phyloP scores from a whole-genome alignment of 2,113 vertebrate species.

The Leptobrachium leishanense region DNA sequence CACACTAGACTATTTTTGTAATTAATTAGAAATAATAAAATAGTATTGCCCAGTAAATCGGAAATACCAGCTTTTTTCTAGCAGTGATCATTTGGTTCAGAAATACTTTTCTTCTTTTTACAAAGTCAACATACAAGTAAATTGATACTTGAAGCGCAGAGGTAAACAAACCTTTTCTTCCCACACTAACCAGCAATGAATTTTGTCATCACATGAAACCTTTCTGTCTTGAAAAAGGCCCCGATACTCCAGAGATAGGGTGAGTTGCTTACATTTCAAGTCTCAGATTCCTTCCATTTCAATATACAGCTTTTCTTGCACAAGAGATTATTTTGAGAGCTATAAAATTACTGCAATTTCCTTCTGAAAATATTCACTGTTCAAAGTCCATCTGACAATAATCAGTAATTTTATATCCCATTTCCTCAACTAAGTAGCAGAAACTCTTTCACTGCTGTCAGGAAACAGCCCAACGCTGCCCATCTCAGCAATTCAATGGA shows the following conservation, averaged over 20 bases:
- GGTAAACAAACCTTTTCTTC: neutral
- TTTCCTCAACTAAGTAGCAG: slow-evolving; percentile 3
- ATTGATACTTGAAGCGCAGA: neutral
- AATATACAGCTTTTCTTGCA: neutral
- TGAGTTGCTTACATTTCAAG: neutral
- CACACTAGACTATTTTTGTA: too few relatives aligned
- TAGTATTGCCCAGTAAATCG: neutral
- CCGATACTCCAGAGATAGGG: neutral
- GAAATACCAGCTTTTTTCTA: neutral
- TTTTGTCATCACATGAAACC: neutral
- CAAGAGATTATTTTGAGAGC: neutral
- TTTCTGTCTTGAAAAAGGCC: neutral
- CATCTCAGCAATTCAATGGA: neutral
- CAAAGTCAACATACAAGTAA: neutral
- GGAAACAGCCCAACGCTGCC: neutral
- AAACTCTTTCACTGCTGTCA: neutral
- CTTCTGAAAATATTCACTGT: slow-evolving; percentile 17
- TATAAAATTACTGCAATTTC: slow-evolving; percentile 13
- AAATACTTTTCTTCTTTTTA: neutral
- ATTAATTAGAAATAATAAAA: neutral
- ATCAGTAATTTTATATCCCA: slow-evolving; percentile 10
- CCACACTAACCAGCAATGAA: neutral
- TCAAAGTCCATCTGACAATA: slow-evolving; percentile 14
- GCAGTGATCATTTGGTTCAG: neutral
- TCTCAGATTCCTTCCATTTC: neutral